Conservation (phyloP, 2,888 invertebrate species). For the Laspeyria flexula region DNA sequence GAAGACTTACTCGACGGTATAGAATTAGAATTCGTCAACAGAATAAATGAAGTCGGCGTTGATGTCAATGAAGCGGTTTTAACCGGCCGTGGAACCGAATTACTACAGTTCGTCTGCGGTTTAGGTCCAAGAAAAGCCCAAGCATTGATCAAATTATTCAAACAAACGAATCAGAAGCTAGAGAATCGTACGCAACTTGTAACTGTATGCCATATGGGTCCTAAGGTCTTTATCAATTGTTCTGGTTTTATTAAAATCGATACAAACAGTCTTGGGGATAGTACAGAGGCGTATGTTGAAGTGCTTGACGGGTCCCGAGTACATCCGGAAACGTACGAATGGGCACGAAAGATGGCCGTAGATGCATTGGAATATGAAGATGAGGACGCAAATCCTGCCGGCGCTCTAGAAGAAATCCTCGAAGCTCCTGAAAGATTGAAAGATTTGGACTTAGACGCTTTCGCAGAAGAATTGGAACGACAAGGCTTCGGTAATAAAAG, state of each 20-base stretch:
- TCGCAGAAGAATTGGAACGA: slow-evolving; percentile 98
- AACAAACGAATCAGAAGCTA: slow-evolving; percentile 95
- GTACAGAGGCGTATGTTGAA: slow-evolving; percentile 97
- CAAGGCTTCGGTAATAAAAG: slow-evolving; percentile 96
- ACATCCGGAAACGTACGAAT: slow-evolving; percentile 99
- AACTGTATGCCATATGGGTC: slow-evolving; percentile 98
- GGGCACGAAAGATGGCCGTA: slow-evolving; percentile 99
- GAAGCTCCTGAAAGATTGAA: slow-evolving; percentile 97
- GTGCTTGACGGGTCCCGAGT: slow-evolving; percentile 98
- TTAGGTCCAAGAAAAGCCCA: slow-evolving; percentile 98
- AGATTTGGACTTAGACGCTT: slow-evolving; percentile 98
- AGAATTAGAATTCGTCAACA: slow-evolving; percentile 95
- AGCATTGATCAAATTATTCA: slow-evolving; percentile 93
- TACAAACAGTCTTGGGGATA: slow-evolving; percentile 96
- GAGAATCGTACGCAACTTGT: slow-evolving; percentile 98
- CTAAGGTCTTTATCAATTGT: slow-evolving; percentile 99
- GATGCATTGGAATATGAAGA: slow-evolving; percentile 99
- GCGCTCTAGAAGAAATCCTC: slow-evolving; percentile 98
- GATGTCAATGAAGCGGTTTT: slow-evolving; percentile 97
- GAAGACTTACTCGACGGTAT: slow-evolving; percentile 95
- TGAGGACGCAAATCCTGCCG: slow-evolving; percentile 98
- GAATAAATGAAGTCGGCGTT: slow-evolving; percentile 99
- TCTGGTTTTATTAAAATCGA: slow-evolving; percentile 99
- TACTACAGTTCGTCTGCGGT: slow-evolving; percentile 99
- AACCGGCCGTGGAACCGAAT: slow-evolving; percentile 93